Evolutionary conservation across 2,888 invertebrate genomes (phyloP), one percentile per base, ranked within the genome.

Genomic region (Silvanus unidentatus): DNA sequence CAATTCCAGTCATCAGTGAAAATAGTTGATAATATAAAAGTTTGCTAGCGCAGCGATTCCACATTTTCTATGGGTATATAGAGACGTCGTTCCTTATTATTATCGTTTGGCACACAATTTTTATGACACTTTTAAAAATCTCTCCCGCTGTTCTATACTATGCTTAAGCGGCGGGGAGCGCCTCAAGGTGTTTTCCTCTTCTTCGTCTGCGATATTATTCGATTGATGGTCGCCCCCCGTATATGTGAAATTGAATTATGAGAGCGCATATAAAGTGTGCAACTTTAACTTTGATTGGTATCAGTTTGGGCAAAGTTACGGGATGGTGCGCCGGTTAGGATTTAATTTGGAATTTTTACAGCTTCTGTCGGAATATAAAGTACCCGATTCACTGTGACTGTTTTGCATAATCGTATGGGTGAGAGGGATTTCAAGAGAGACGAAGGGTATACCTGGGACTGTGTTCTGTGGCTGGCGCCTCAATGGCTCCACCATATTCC

Each of bases 351-450:
- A 52, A 58, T 50, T 64, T 65, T 65, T 64, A 63, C 59, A 56
- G 59, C 49, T 50, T 47, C 57, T 56, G 64, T 66, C 60, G 63
- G 65, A 64, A 66, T 67, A 65, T 62, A 63, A 65, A 67, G 63
- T 55, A 57, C 59, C 59, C 42, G 11, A 32, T 12, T 32, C 32
- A 12, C 32, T 32, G n/a, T 32, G n/a, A 12, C 13, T 32, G 10
- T 12, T 32, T 32, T 32, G 32, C 32, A 32, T 32, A 32, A 32
- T 32, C 32, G n/a, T 32, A 32, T 32, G 32, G n/a, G 32, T n/a
- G 10, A 4, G 32, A 8, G 22, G 4, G 22, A 22, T 22, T 22
- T 22, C 22, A 5, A 8, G 22, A 22, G 22, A 22, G 22, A 22
- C 8, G 22, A 22, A 22, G 8, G 3, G 8, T 22, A 22, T 22